phyloP scores from a whole-genome alignment of 2,888 invertebrate species.

The Chorisops tibialis region DNA sequence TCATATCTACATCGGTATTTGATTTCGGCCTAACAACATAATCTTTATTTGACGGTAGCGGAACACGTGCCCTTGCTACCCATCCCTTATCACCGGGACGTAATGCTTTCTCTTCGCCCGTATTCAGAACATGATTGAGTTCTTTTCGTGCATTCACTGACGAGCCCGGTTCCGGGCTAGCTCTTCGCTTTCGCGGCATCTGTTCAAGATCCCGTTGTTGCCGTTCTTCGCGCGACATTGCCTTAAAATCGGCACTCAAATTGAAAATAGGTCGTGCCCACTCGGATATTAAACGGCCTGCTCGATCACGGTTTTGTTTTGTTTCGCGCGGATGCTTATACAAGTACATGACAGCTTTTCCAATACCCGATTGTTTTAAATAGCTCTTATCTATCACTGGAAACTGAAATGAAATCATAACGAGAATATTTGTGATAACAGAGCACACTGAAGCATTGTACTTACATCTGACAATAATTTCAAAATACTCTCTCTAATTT shows the following conservation, averaged over 20 bases:
- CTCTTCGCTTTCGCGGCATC: conserved; percentile 57
- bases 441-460: conserved; percentile 33
- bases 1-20: conserved; percentile 83
- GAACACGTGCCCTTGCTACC: conserved; percentile 92
- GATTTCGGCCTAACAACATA: conserved; percentile 93
- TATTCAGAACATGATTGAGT: conserved; percentile 60
- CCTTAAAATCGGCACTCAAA: conserved; percentile 87
- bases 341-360: conserved; percentile 98
- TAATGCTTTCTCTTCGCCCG: conserved; percentile 63
- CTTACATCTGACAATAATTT: conserved; percentile 73
- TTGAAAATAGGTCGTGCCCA: conserved; percentile 99
- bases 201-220: conserved; percentile 89
- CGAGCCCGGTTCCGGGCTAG: conserved; percentile 50
- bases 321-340: conserved; percentile 98
- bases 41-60: conserved; percentile 91
- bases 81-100: conserved; percentile 95
- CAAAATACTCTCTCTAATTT: conserved; percentile 85
- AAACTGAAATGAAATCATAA: too few species aligned
- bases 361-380: conserved; percentile 93
- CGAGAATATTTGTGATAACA: background rate
- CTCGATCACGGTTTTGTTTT: conserved; percentile 84
- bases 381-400: conserved; percentile 84
- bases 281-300: conserved; percentile 90
- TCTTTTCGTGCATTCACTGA: conserved; percentile 47
- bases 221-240: conserved; percentile 89